Base-by-base conservation (phyloP, 2,888 invertebrate species). In the Caenorhabditis zanzibari region DNA sequence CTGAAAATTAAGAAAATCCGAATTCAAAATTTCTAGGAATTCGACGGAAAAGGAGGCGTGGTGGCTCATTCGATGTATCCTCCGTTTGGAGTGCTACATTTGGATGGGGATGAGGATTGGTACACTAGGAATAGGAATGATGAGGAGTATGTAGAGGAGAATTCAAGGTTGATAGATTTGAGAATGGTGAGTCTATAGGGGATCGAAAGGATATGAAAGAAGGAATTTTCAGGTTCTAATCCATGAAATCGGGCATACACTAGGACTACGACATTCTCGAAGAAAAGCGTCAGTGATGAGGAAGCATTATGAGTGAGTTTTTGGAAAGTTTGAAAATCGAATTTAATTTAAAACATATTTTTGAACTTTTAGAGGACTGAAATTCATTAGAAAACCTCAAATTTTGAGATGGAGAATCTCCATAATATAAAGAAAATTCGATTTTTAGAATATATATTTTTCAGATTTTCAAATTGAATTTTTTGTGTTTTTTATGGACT, bases 1-100 rank as follows among this genome's bases (percentile, higher is more conserved):
- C 38, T 16, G 26, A 64, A 28, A 56, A 56, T 47, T 2, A 19
- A 47, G n/a, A 47, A 52, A 24, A 52, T 52, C 24, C n/a, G n/a
- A n/a, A n/a, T n/a, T n/a, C n/a, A n/a, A n/a, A n/a, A n/a, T 52
- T 54, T 26, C 9, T 4, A 86, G 85, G 64, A 79, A 24, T 81
- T 88, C 59, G 88, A 88, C 54, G 88, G 88, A 14, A 82, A 75
- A 61, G 90, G 90, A 4, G 91, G 85, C 16, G 86, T 86, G 10
- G 89, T 92, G 19, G 92, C 92, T 3, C 92, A 92, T 75, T 88
- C 90, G 9, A 88, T 87, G 24, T 90, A 90, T 61, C 92, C 92
- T 0, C 85, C 88, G 3, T 81, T 81, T 16, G 92, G 91, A 9
- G 86, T 90, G 22, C 84, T 92, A 1, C 92, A 92, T 71, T 82